A percentile compares a stretch with the other conserved stretches of the same genome.
Conservation (phyloP, 1,140 invertebrate species). For the Drosophila sechellia region DNA sequence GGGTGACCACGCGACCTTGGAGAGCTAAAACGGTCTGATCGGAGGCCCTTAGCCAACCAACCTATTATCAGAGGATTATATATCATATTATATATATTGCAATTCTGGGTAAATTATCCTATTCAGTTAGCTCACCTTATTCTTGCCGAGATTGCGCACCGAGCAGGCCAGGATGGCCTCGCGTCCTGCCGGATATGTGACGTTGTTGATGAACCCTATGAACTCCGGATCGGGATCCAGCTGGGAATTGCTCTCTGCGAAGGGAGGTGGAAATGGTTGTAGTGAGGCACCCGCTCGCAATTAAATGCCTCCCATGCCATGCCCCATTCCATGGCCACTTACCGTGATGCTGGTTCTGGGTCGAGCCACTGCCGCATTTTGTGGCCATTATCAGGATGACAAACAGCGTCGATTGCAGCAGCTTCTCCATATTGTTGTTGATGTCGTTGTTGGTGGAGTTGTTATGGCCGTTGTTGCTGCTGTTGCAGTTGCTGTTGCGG, state of each 20-base stretch:
- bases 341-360: conserved; percentile 80
- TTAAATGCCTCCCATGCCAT: conserved; percentile 8
- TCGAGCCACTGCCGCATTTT: conserved; percentile 62
- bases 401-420: conserved; percentile 63
- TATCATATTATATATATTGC: too few relatives aligned
- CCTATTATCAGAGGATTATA: conserved; percentile 86
- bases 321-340: conserved; percentile 32
- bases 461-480: conserved; percentile 33
- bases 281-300: conserved; percentile 1
- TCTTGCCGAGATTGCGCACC: conserved; percentile 92
- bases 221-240: conserved; percentile 89
- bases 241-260: conserved; percentile 78
- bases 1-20: conserved; percentile 94
- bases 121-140: conserved; percentile 88
- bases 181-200: conserved; percentile 92
- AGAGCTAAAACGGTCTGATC: conserved; percentile 95
- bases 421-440: conserved; percentile 56
- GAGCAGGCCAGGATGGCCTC: conserved; percentile 93
- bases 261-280: conserved; percentile 11
- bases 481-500: conserved; percentile 39
- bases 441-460: conserved; percentile 17
- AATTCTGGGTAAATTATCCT: background rate
- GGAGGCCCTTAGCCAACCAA: conserved; percentile 95
- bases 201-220: conserved; percentile 91
- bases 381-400: conserved; percentile 76